Conservation (phyloP, 2,888 invertebrate genomes). For the Ichneumoninae sp. region DNA sequence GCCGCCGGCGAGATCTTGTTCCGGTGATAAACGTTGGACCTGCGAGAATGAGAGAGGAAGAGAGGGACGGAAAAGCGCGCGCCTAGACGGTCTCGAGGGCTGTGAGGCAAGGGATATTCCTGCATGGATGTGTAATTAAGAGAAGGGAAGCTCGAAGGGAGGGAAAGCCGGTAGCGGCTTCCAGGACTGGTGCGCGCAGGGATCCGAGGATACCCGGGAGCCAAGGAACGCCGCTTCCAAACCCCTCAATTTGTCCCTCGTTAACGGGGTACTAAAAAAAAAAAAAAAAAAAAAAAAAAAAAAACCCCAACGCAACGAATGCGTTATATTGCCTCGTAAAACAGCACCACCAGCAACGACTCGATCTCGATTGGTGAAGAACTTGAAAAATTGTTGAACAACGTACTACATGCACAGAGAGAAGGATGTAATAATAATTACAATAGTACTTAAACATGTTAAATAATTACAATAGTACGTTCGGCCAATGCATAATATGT, state of each 20-base stretch:
- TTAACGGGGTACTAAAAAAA: constrained; percentile 56
- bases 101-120: constrained; percentile 24
- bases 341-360: constrained; percentile 17
- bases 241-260: constrained; percentile 68
- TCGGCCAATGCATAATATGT: constrained; percentile 21
- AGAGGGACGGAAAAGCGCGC: background rate
- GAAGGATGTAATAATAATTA: background rate
- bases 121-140: constrained; percentile 66
- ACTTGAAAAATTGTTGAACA: constrained; percentile 30
- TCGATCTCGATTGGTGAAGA: constrained; percentile 13
- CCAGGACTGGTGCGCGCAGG: constrained; percentile 21
- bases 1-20: constrained; percentile 37
- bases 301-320: too few relatives aligned
- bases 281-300: background rate
- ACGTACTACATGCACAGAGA: background rate
- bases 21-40: constrained; percentile 62
- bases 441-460: background rate
- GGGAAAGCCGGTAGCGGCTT: constrained; percentile 33
- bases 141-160: constrained; percentile 50
- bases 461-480: too few relatives aligned
- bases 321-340: constrained; percentile 42
- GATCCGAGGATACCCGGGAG: constrained; percentile 39
- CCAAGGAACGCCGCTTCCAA: constrained; percentile 43
- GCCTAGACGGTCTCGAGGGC: constrained; percentile 30
- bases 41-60: constrained; percentile 43